Conservation (phyloP, 2,797 vertebrate genomes). For the Crenichthys baileyi region DNA sequence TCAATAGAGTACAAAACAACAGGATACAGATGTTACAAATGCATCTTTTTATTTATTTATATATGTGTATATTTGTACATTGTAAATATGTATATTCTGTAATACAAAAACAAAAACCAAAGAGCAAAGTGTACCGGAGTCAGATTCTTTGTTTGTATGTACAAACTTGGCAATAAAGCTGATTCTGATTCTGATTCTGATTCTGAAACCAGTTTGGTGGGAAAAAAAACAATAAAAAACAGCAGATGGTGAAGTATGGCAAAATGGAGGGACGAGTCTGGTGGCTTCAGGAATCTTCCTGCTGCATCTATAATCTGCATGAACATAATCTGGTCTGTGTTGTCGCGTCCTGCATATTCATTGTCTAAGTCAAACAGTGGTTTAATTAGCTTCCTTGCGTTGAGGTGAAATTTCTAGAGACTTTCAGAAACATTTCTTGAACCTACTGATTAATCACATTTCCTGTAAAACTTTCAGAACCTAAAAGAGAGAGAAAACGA, state of each 20-base stretch:
- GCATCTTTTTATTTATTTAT: no score
- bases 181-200: no score
- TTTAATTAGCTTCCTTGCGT: background rate
- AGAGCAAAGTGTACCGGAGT: no score
- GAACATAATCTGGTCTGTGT: conserved; percentile 5
- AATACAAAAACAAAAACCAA: no score
- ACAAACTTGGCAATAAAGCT: no score
- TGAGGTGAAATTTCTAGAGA: background rate
- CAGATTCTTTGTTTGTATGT: no score
- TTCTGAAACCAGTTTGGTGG: background rate
- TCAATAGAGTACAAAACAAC: no score
- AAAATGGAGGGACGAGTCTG: background rate
- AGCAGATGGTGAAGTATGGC: conserved; percentile 31
- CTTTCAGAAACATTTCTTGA: background rate
- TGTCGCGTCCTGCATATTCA: conserved; percentile 7
- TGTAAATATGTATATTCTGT: no score
- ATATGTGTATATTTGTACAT: no score
- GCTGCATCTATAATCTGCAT: conserved; percentile 20
- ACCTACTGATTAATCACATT: background rate
- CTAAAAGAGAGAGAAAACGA: background rate
- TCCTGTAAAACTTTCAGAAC: background rate
- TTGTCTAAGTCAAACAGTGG: background rate
- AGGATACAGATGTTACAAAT: no score
- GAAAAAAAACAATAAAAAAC: background rate
- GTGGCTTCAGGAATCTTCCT: conserved; percentile 28